phyloP scores from a whole-genome alignment of 2,888 invertebrate genomes.

The Pristionchus maxplancki region DNA sequence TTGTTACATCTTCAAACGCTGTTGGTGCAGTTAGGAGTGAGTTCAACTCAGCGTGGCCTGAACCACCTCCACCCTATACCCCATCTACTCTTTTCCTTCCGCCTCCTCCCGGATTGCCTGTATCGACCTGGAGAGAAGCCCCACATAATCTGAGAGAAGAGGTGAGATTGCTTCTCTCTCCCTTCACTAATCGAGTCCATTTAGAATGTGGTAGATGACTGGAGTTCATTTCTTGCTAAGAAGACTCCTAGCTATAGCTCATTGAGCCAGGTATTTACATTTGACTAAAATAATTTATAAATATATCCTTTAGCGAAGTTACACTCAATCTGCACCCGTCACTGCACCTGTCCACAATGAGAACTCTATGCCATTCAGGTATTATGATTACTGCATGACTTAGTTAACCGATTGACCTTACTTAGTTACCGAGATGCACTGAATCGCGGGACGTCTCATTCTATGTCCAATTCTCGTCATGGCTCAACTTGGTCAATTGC shows the following conservation, averaged over 20 bases:
- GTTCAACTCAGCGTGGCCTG: conserved; percentile 41
- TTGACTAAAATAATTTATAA: not conserved
- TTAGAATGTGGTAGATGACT: conserved; percentile 31
- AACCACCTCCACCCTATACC: conserved; percentile 48
- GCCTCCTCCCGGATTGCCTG: not conserved
- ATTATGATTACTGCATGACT: not conserved
- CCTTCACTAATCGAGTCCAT: conserved; percentile 1
- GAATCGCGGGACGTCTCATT: conserved; percentile 15
- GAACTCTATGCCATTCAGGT: conserved; percentile 42
- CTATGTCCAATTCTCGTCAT: conserved; percentile 9
- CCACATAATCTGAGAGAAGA: not conserved
- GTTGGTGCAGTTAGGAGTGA: not conserved
- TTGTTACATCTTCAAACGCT: conserved; percentile 3
- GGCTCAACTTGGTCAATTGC: not conserved
- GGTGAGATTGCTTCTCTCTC: not conserved
- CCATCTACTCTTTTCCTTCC: conserved; percentile 20
- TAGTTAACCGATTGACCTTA: not conserved
- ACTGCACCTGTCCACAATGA: conserved; percentile 29
- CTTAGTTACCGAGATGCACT: conserved; percentile 44
- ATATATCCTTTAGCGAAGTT: not conserved
- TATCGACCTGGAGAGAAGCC: conserved; percentile 10
- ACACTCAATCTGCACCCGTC: not conserved
- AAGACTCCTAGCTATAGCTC: conserved; percentile 4
- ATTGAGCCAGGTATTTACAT: not conserved
- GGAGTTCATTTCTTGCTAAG: conserved; percentile 21